Evolutionary conservation across 64 coral and sea anemone species (phyloP).

Genomic region (Trachythela sp.): DNA sequence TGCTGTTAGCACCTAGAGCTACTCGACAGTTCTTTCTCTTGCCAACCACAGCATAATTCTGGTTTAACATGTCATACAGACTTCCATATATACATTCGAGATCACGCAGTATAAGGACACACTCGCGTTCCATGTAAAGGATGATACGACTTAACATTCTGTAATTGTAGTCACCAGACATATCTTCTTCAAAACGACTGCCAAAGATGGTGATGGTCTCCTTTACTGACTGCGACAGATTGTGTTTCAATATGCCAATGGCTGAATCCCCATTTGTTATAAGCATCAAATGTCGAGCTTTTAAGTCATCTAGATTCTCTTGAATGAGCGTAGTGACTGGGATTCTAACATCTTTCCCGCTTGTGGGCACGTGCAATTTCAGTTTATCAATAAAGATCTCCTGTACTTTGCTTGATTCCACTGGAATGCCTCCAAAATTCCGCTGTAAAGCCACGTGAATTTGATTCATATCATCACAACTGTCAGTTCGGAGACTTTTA

Average conservation of each 20-base stretch:
- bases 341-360: neutral
- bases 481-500: neutral
- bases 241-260: neutral
- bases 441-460: neutral
- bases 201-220: slow-evolving; percentile 11
- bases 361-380: neutral
- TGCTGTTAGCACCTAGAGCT: neutral
- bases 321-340: neutral
- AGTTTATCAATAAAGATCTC: neutral
- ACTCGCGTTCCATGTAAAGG: slow-evolving; percentile 1
- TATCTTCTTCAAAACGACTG: slow-evolving; percentile 19
- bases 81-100: slow-evolving; percentile 19
- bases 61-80: slow-evolving; percentile 16
- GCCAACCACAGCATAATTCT: slow-evolving; percentile 14
- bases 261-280: slow-evolving; percentile 19
- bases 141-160: slow-evolving; percentile 13
- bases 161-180: slow-evolving; percentile 17
- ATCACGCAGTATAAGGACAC: slow-evolving; percentile 8
- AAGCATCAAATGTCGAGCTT: slow-evolving; percentile 22
- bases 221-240: neutral
- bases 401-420: neutral
- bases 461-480: neutral
- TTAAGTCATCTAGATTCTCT: neutral
- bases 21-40: slow-evolving; percentile 27
- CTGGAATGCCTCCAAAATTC: neutral